Evolutionary conservation across 1,140 invertebrate species (phyloP).

Genomic region (Drosophila nigromelanica): DNA sequence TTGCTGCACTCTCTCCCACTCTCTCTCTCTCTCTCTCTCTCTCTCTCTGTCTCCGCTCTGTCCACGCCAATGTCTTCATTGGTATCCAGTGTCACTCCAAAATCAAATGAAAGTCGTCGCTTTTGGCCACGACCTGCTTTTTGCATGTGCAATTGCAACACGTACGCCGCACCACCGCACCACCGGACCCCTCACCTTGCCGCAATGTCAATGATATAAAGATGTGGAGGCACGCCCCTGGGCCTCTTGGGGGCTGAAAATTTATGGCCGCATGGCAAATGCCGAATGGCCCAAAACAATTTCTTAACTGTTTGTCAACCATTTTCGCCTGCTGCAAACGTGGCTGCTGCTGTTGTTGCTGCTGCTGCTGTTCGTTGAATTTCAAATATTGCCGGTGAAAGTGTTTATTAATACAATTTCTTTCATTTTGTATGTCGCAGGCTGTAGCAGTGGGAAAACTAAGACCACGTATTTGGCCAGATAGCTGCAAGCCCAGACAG

Average conservation of each 20-base stretch:
- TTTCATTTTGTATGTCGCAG: conserved; percentile 47
- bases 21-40: conserved; percentile 1
- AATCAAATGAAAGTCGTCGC: conserved; percentile 74
- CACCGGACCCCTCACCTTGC: neutral
- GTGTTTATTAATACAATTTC: conserved; percentile 78
- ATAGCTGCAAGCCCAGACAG: neutral
- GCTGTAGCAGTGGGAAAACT: conserved; percentile 45
- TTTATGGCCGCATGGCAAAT: conserved; percentile 71
- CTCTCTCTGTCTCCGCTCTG: conserved; percentile 5
- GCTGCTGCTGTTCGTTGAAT: conserved; percentile 55
- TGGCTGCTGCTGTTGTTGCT: neutral
- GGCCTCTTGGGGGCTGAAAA: conserved; percentile 25
- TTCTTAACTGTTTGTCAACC: conserved; percentile 63
- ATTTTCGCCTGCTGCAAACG: conserved; percentile 29
- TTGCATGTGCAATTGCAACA: conserved; percentile 65
- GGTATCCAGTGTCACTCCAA: conserved; percentile 74
- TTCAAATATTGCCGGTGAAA: conserved; percentile 72
- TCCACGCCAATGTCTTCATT: conserved; percentile 30
- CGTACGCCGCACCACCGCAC: conserved; percentile 37
- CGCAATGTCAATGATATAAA: conserved; percentile 46
- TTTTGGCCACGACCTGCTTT: conserved; percentile 67
- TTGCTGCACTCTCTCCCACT: conserved; percentile 4
- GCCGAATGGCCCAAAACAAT: conserved; percentile 54
- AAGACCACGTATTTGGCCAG: conserved; percentile 41
- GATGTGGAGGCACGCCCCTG: conserved; percentile 53